A percentile compares a stretch with the other conserved stretches of the same genome.
Conservation (phyloP, 2,888 invertebrate genomes). For the Catocala nupta region DNA sequence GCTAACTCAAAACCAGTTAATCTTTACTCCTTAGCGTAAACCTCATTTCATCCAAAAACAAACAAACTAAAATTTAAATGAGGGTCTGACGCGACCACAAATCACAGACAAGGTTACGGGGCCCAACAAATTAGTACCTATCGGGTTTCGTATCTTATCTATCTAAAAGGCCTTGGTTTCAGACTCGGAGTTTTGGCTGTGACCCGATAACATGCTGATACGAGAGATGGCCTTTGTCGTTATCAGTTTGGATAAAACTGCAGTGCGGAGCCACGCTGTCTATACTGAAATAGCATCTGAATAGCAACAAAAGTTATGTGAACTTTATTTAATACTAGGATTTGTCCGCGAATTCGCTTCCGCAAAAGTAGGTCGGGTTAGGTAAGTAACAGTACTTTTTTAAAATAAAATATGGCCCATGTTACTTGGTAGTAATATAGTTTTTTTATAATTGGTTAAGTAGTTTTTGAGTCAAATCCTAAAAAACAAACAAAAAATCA, state of each 20-base stretch:
- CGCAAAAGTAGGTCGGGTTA: too few relatives aligned
- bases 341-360: too few relatives aligned
- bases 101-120: slow-evolving; percentile 43
- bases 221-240: slow-evolving; percentile 5
- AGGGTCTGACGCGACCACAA: slow-evolving; percentile 27
- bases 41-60: slow-evolving; percentile 41
- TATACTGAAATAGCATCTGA: background rate
- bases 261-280: slow-evolving; percentile 21
- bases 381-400: too few relatives aligned
- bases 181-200: slow-evolving; percentile 13
- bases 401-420: too few relatives aligned
- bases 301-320: too few relatives aligned
- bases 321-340: too few relatives aligned
- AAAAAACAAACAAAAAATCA: too few relatives aligned
- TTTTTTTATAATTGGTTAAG: too few relatives aligned
- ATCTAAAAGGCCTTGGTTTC: slow-evolving; percentile 32
- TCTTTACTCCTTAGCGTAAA: slow-evolving; percentile 24
- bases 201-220: slow-evolving; percentile 13
- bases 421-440: too few relatives aligned
- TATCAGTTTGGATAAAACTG: slow-evolving; percentile 10
- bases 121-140: slow-evolving; percentile 30
- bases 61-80: slow-evolving; percentile 50
- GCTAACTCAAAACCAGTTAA: slow-evolving; percentile 37
- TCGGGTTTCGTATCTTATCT: slow-evolving; percentile 49
- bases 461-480: too few relatives aligned